These are phyloP conservation scores for Stegana nigrithorax DNA, from an alignment of 2,888 invertebrate genomes.

Conservation along the genomic window DNA sequence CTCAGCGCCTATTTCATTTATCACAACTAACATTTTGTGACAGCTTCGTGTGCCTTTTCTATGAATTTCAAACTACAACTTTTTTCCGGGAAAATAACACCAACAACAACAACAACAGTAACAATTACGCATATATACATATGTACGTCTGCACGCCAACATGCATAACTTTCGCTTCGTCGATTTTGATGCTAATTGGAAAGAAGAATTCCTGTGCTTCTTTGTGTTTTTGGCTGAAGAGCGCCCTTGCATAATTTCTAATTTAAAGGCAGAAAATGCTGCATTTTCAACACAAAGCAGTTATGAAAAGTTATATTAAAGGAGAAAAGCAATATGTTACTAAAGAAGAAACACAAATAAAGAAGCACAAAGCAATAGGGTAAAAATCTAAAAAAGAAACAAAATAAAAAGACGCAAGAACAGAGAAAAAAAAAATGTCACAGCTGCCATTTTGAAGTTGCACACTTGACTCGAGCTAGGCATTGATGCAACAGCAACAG, in stretches of 20 bases:
- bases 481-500: too few relatives aligned
- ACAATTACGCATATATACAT: neutral
- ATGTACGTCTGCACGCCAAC: neutral
- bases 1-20: too few relatives aligned
- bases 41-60: too few relatives aligned
- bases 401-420: neutral
- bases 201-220: neutral
- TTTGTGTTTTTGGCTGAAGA: neutral
- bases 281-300: neutral
- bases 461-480: neutral
- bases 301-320: neutral
- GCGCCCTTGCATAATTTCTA: neutral
- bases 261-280: neutral
- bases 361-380: too few relatives aligned
- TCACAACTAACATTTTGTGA: too few relatives aligned
- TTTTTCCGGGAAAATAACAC: too few relatives aligned
- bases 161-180: conserved; percentile 3
- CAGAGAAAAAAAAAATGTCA: too few relatives aligned
- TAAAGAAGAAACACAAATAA: neutral
- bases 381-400: neutral
- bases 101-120: too few relatives aligned
- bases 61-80: too few relatives aligned
- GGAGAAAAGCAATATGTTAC: neutral
- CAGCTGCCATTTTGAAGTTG: neutral
- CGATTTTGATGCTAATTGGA: conserved; percentile 14